Percentiles rank a stretch among this genome's conserved stretches.
phyloP scores from a whole-genome alignment of 2,797 vertebrate species.

The Acanthurus lineatus region DNA sequence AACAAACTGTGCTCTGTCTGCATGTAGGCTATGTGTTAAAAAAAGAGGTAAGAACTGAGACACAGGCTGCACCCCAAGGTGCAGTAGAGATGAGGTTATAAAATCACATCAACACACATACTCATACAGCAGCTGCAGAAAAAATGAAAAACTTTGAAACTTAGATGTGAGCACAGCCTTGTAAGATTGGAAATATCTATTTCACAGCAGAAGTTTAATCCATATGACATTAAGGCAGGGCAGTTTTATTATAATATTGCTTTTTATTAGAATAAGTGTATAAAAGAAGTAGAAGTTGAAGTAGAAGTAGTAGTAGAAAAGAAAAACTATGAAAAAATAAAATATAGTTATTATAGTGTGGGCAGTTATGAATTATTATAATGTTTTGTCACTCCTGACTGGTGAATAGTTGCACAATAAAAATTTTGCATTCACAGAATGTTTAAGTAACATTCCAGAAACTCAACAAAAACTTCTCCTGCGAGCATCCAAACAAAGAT shows the following conservation, averaged over 20 bases:
- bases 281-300: neutral
- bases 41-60: neutral
- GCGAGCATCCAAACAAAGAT: constrained; percentile 40
- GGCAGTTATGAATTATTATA: neutral
- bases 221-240: neutral
- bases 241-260: neutral
- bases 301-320: neutral
- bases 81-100: constrained; percentile 18
- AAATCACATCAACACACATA: constrained; percentile 29
- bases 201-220: neutral
- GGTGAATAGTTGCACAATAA: too few relatives aligned
- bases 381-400: neutral
- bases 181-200: constrained; percentile 16
- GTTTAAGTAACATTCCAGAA: constrained; percentile 23
- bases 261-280: neutral
- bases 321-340: neutral
- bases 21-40: neutral
- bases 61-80: constrained; percentile 13
- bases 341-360: too few relatives aligned
- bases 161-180: neutral
- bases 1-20: neutral
- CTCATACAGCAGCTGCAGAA: constrained; percentile 12
- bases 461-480: constrained; percentile 30
- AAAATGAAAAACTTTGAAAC: constrained; percentile 3
- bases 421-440: too few relatives aligned